Base-by-base conservation (phyloP, 2,888 invertebrate species). In the Euplexia lucipara region DNA sequence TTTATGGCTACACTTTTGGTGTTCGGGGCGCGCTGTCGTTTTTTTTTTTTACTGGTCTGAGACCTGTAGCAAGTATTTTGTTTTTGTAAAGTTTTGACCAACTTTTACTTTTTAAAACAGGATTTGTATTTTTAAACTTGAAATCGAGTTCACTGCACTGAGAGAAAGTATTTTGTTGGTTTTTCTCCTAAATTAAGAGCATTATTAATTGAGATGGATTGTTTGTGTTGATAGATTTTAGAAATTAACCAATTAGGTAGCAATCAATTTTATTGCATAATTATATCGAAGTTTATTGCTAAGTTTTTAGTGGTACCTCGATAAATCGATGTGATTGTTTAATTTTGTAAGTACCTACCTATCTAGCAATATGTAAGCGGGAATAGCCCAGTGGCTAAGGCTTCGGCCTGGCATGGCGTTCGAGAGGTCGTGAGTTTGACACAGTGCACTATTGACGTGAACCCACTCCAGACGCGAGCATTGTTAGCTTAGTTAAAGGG, bases 21-120 rank as follows among this genome's bases (percentile, higher is more conserved):
- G n/a, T n/a, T n/a, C n/a, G n/a, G n/a, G n/a, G n/a, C n/a, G n/a
- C n/a, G n/a, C n/a, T n/a, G n/a, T n/a, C n/a, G n/a, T n/a, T n/a
- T n/a, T n/a, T n/a, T n/a, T n/a, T n/a, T n/a, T n/a, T n/a, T n/a
- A n/a, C n/a, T n/a, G n/a, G n/a, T n/a, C n/a, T n/a, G n/a, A n/a
- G n/a, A n/a, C n/a, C 18, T 51, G 14, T 20, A 26, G 26, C 26
- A 37, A 44, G 22, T 16, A n/a, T 14, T 69, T 32, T 22, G 5
- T 48, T 53, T 69, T 70, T 62, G 12, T n/a, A 6, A 34, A 30
- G 20, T 44, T 49, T 35, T 30, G 30, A 41, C 26, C 71, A 56
- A 75, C 63, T 75, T 64, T 71, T 60, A 64, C 63, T 70, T 69
- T 26, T 18, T n/a, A 37, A 41, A 60, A 76, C 59, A 34, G 56